Evolutionary conservation across 2,797 vertebrate genomes (phyloP).

Genomic region (Diplodus puntazzo): DNA sequence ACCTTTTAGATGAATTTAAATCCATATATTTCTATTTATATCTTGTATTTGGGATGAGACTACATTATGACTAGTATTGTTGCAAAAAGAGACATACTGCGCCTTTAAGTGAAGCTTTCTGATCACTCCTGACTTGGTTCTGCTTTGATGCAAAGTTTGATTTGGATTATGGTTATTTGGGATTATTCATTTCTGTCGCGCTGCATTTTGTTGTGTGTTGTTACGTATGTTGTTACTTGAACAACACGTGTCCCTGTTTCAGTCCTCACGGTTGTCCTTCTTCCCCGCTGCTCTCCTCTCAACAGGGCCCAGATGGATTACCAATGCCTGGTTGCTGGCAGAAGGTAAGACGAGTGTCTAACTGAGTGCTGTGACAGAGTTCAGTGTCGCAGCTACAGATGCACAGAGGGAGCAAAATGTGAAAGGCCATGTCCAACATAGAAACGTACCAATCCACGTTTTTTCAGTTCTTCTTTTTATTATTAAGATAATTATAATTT

Average conservation of each 20-base stretch:
- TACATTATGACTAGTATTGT: too few relatives aligned
- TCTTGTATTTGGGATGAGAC: too few relatives aligned
- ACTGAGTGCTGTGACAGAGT: not conserved
- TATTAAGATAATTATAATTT: too few relatives aligned
- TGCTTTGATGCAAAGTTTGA: too few relatives aligned
- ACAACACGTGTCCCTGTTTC: constrained; percentile 6
- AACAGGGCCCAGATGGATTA: constrained; percentile 98
- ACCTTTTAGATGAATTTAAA: too few relatives aligned
- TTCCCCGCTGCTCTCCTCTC: constrained; percentile 50
- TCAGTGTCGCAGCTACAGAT: not conserved
- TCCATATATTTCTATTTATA: too few relatives aligned
- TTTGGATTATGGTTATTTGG: too few relatives aligned
- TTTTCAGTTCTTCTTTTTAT: too few relatives aligned
- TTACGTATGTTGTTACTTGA: not conserved
- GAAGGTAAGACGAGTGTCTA: constrained; percentile 88
- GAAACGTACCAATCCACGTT: too few relatives aligned
- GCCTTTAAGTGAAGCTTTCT: not conserved
- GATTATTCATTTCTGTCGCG: not conserved
- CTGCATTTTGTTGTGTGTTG: not conserved
- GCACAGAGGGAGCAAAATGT: constrained; percentile 20
- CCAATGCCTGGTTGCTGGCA: constrained; percentile 99
- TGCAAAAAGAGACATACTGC: too few relatives aligned
- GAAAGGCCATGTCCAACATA: not conserved
- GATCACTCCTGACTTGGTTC: not conserved
- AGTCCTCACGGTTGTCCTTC: constrained; percentile 42